phyloP scores from a whole-genome alignment of 2,113 vertebrate genomes.

The Hystrix cristata region DNA sequence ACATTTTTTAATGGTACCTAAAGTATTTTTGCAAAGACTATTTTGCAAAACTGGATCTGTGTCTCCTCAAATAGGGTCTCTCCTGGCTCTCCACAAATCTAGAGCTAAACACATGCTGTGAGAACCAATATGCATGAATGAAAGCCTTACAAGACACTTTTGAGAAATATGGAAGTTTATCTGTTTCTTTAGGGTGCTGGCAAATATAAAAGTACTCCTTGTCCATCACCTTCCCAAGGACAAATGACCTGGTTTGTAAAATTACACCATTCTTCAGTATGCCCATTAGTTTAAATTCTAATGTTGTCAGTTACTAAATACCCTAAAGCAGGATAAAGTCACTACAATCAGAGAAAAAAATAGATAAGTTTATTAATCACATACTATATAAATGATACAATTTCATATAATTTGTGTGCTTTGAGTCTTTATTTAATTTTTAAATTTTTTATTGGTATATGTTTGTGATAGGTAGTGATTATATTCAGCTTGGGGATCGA shows the following conservation, averaged over 20 bases:
- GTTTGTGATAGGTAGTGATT: background rate
- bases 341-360: background rate
- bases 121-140: background rate
- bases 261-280: slow-evolving; percentile 1
- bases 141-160: background rate
- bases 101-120: background rate
- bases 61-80: background rate
- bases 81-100: background rate
- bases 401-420: background rate
- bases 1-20: background rate
- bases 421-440: background rate
- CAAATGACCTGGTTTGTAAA: background rate
- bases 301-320: background rate
- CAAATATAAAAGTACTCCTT: background rate
- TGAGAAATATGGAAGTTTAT: background rate
- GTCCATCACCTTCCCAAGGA: background rate
- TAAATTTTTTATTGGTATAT: background rate
- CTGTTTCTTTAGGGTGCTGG: background rate
- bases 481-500: background rate
- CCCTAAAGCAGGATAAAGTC: slow-evolving; percentile 6
- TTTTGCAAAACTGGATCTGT: slow-evolving; percentile 12
- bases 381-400: background rate
- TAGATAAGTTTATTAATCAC: background rate
- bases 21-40: background rate
- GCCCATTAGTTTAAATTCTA: background rate